Percentiles rank a stretch among this genome's conserved stretches.
Evolutionary conservation across 2,888 invertebrate species (phyloP).

Genomic region (Ephialtes manifestator): DNA sequence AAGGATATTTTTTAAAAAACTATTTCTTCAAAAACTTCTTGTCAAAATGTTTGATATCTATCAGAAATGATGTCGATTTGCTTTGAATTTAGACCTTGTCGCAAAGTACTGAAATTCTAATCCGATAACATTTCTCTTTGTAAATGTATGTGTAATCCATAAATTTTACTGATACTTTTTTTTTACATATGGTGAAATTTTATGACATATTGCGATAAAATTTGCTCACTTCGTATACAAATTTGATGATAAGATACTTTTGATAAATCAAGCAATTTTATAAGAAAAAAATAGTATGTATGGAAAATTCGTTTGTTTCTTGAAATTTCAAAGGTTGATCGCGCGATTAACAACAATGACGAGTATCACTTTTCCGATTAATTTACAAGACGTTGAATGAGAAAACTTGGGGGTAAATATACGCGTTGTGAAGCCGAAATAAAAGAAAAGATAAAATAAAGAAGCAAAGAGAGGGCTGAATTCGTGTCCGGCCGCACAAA

Average conservation of each 20-base stretch:
- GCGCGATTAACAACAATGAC: neutral
- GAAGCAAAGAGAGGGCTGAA: constrained; percentile 34
- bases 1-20: constrained; percentile 22
- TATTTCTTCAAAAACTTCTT: constrained; percentile 16
- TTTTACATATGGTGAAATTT: neutral
- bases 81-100: neutral
- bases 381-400: neutral
- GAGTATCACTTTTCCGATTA: constrained; percentile 33
- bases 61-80: neutral
- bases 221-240: neutral
- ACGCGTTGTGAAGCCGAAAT: neutral
- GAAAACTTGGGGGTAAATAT: neutral
- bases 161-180: constrained; percentile 3
- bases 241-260: neutral
- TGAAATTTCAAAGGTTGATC: neutral
- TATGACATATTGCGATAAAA: neutral
- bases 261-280: neutral
- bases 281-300: neutral
- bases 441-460: neutral
- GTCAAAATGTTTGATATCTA: neutral
- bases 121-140: too few species aligned
- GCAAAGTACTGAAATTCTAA: too few species aligned
- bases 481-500: constrained; percentile 74
- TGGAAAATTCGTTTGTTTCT: neutral
- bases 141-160: too few species aligned